Evolutionary conservation across 2,797 vertebrate genomes (phyloP), one percentile per base, ranked within the genome.

Genomic region (Xenopus petersii): DNA sequence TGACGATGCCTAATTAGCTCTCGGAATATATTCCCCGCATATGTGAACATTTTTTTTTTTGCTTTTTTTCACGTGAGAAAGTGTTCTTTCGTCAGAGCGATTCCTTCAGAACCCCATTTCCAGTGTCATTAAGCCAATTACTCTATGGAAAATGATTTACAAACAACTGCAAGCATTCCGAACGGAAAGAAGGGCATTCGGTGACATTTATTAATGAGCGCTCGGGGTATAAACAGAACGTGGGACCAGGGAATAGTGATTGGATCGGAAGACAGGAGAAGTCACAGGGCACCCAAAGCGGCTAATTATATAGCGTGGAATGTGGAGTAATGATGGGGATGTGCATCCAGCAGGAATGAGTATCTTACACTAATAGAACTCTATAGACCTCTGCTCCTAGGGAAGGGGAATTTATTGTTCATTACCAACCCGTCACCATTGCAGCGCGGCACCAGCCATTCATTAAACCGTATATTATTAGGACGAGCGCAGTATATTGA

Each of bases 161-260:
- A 17, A 58, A 13, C 33, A 16, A 58, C 24, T 21, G 15, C n/a
- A n/a, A 48, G 16, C 3, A 10, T 49, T 59, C 56, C 36, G 55
- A n/a, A 24, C 49, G 10, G 49, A 12, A 51, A 51, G 11, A 51
- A 51, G 49, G 11, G 49, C 11, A 51, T 21, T 60, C 62, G 17
- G 21, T 51, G 67, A 15, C 51, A 70, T 70, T 68, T 63, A 62
- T 47, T 70, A 70, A 64, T 64, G 62, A 70, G 54, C 42, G 63
- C 16, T 60, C n/a, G 5, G 4, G 55, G 49, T 65, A 59, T 70
- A 47, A 47, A 59, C 70, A 71, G 61, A 54, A 64, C 49, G 16
- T 15, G 49, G 15, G 21, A 42, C 9, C 26, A 12, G 24, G 10
- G 42, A 11, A 46, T 21, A 48, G 10, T 58, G 58, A 70, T 47